These are phyloP conservation scores for Stegana nigrithorax DNA, from an alignment of 2,888 invertebrate species.

Conservation along the genomic window DNA sequence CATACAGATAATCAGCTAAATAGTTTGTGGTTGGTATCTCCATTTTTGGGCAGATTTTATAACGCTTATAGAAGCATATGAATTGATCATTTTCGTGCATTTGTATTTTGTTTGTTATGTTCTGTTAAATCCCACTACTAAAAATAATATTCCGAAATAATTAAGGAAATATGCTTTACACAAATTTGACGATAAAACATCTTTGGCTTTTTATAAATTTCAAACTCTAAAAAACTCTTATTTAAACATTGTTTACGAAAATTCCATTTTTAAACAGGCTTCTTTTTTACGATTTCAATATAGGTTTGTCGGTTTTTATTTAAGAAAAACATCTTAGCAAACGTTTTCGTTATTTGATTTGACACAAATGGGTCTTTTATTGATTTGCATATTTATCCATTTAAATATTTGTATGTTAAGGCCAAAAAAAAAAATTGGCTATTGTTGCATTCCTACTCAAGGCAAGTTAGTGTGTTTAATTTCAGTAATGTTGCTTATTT, in stretches of 20 bases:
- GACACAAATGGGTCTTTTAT: constrained; percentile 32
- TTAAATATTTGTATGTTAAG: background rate
- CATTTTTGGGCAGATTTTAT: constrained; percentile 68
- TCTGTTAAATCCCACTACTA: constrained; percentile 18
- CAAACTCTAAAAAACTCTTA: background rate
- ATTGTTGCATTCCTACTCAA: no score
- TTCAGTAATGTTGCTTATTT: no score
- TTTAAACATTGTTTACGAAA: background rate
- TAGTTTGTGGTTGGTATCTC: constrained; percentile 68
- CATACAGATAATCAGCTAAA: constrained; percentile 68
- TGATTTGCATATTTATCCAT: constrained; percentile 15
- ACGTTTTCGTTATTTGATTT: constrained; percentile 22
- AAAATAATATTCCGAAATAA: background rate
- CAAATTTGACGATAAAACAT: background rate
- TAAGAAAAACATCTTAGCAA: background rate
- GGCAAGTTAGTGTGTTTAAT: background rate
- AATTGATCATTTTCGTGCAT: constrained; percentile 69
- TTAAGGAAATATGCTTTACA: background rate
- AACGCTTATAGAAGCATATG: constrained; percentile 63
- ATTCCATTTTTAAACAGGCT: background rate
- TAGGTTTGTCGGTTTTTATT: background rate
- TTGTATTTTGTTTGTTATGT: constrained; percentile 43
- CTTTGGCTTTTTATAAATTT: background rate
- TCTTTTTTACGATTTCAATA: background rate
- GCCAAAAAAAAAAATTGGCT: background rate